These are phyloP conservation scores for Mormyrus proboscirostris DNA, from an alignment of 2,797 vertebrate species.

Conservation along the genomic window DNA sequence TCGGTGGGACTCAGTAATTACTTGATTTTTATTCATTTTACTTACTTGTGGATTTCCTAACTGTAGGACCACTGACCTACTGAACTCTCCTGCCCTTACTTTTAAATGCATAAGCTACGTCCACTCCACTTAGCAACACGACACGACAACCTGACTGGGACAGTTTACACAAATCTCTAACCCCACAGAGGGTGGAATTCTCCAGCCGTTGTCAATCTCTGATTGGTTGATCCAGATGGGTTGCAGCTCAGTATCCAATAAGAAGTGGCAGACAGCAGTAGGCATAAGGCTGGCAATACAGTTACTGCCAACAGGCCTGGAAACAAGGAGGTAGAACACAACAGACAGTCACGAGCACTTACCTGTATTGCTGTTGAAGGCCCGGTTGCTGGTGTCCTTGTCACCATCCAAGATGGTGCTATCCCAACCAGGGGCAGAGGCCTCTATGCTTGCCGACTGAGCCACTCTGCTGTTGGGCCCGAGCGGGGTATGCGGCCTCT, in stretches of 20 bases:
- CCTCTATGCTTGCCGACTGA: slow-evolving; percentile 40
- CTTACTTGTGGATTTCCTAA: not conserved
- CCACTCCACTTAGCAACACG: not conserved
- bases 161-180: not conserved
- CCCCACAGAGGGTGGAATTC: not conserved
- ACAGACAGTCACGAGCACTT: slow-evolving; percentile 30
- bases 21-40: not conserved
- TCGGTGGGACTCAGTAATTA: not conserved
- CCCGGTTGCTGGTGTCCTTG: slow-evolving; percentile 61
- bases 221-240: not conserved
- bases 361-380: slow-evolving; percentile 72
- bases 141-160: not conserved
- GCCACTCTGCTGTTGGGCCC: slow-evolving; percentile 50
- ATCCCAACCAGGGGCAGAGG: slow-evolving; percentile 23
- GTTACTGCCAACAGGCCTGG: not conserved
- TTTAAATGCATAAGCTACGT: slow-evolving; percentile 9
- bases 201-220: not conserved
- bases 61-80: not conserved
- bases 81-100: not conserved
- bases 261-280: not conserved
- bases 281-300: not conserved
- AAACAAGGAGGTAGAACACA: not conserved
- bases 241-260: not conserved
- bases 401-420: slow-evolving; percentile 37
- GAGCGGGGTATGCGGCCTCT: slow-evolving; percentile 38